Conservation (phyloP, 2,113 vertebrate species). For the Boulengeromyrus knoepffleri region DNA sequence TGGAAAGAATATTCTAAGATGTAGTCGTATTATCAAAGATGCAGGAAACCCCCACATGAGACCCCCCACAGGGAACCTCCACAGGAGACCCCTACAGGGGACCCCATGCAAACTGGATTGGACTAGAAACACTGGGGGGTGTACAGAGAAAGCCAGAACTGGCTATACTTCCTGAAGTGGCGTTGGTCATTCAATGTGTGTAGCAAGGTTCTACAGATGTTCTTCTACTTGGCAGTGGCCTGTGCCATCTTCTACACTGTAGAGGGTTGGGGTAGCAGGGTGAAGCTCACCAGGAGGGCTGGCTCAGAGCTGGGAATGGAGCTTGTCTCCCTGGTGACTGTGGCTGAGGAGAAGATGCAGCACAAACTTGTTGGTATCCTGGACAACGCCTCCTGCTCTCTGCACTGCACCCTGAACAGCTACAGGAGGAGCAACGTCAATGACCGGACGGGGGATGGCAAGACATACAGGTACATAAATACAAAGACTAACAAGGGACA, state of each 20-base stretch:
- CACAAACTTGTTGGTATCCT: neutral
- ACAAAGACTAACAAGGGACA: too few species aligned
- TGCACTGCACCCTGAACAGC: neutral
- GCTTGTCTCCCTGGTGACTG: neutral
- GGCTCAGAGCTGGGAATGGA: neutral
- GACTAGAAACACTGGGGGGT: neutral
- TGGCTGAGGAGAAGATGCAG: neutral
- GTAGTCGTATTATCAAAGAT: neutral
- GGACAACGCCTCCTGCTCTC: neutral
- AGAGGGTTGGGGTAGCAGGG: neutral
- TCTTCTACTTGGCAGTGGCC: neutral
- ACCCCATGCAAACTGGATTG: neutral
- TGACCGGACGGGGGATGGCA: too few species aligned
- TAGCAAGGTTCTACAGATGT: neutral
- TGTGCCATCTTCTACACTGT: neutral
- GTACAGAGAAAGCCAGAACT: neutral
- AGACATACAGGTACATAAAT: too few species aligned
- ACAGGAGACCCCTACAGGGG: neutral
- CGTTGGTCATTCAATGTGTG: neutral
- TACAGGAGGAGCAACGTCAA: too few species aligned
- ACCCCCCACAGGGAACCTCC: neutral
- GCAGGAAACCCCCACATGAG: neutral
- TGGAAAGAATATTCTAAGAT: neutral
- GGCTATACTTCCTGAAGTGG: neutral
- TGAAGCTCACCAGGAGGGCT: neutral